Conservation (phyloP, 2,797 vertebrate genomes). For the Tinamus major region DNA sequence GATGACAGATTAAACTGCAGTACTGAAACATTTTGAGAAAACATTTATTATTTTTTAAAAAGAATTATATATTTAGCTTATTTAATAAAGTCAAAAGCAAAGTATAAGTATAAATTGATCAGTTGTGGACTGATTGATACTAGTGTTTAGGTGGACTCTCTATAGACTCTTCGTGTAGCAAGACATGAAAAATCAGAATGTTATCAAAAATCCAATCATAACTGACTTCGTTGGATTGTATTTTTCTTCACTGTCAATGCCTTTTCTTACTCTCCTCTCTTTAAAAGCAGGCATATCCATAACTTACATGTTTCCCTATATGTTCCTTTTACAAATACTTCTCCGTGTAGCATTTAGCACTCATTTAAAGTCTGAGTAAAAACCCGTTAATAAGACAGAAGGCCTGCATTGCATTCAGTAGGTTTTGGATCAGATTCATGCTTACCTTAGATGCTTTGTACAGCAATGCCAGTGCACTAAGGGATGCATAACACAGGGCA, state of each 20-base stretch:
- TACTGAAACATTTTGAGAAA: not conserved
- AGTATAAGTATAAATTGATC: not conserved
- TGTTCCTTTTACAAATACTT: not conserved
- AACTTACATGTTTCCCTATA: not conserved
- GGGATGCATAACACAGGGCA: not conserved
- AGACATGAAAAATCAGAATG: not conserved
- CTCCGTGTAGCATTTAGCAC: not conserved
- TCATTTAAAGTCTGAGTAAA: slow-evolving; percentile 4
- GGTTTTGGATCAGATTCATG: slow-evolving; percentile 12
- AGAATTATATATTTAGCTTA: not conserved
- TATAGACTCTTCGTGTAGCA: not conserved
- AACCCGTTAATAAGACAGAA: slow-evolving; percentile 30
- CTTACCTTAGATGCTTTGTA: slow-evolving; percentile 12
- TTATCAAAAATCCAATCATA: not conserved
- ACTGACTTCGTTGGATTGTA: not conserved
- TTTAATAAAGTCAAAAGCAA: not conserved
- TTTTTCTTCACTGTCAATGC: not conserved
- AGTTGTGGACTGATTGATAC: not conserved
- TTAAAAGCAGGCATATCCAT: not conserved
- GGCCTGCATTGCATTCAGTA: not conserved
- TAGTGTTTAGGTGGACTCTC: not conserved
- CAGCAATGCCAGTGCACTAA: not conserved
- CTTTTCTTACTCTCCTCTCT: not conserved
- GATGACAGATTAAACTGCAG: not conserved
- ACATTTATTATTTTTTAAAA: not conserved